These are phyloP conservation scores for Cryptoprocta ferox DNA, from an alignment of 2,797 vertebrate species.

Conservation along the genomic window DNA sequence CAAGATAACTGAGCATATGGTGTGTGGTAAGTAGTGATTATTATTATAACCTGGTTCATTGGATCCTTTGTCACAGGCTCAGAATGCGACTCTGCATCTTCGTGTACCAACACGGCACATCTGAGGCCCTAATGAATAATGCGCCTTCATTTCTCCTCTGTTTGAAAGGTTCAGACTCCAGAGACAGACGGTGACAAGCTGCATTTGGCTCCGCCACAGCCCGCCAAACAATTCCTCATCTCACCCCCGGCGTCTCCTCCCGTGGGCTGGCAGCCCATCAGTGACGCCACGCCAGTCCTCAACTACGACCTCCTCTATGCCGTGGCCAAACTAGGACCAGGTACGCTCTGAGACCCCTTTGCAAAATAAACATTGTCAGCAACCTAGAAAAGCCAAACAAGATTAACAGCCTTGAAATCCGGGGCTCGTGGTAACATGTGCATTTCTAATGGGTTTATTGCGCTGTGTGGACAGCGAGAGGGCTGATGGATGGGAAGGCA, in stretches of 20 bases:
- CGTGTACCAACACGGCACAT: not conserved
- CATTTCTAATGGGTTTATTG: not conserved
- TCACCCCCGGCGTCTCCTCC: constrained; percentile 92
- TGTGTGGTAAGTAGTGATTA: not conserved
- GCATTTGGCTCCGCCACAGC: constrained; percentile 92
- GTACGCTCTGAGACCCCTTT: constrained; percentile 80
- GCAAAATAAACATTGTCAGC: not conserved
- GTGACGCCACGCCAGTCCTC: constrained; percentile 91
- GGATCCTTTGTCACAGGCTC: not conserved
- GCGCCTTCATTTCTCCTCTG: constrained; percentile 43
- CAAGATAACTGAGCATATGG: not conserved
- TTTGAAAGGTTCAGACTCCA: constrained; percentile 90
- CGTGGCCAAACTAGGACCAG: constrained; percentile 92
- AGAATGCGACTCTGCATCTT: not conserved
- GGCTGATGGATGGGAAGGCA: not conserved
- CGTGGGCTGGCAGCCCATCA: constrained; percentile 91
- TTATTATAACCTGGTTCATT: not conserved
- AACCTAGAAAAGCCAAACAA: not conserved
- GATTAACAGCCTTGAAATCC: not conserved
- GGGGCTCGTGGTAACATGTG: not conserved
- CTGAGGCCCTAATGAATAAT: not conserved
- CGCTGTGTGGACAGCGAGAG: not conserved
- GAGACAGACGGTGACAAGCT: constrained; percentile 92
- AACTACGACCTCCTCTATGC: constrained; percentile 94
- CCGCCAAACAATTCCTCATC: constrained; percentile 94